Evolutionary conservation across 2,797 vertebrate species (phyloP).

Genomic region (Ceyx erithaca): DNA sequence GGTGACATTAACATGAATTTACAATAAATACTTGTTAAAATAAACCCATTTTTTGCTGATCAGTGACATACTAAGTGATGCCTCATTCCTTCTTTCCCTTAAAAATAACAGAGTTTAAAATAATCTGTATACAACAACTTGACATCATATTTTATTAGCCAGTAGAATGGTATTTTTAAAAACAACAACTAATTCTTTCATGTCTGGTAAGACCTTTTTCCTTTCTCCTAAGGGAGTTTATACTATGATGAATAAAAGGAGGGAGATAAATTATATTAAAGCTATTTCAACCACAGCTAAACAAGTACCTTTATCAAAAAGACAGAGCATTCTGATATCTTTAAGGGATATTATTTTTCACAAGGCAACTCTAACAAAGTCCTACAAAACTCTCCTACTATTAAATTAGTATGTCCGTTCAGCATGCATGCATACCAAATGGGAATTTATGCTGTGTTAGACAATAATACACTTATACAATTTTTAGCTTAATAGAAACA

Average conservation of each 20-base stretch:
- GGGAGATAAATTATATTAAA: constrained; percentile 22
- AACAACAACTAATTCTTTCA: constrained; percentile 26
- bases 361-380: background rate
- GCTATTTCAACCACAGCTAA: constrained; percentile 8
- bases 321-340: constrained; percentile 14
- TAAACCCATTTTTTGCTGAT: background rate
- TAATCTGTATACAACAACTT: background rate
- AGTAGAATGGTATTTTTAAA: constrained; percentile 16
- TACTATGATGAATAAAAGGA: constrained; percentile 18
- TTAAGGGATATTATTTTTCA: background rate
- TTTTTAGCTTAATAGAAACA: constrained; percentile 64
- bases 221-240: background rate
- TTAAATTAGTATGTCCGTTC: constrained; percentile 5
- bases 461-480: constrained; percentile 36
- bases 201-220: background rate
- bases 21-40: background rate
- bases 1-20: background rate
- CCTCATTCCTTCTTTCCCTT: background rate
- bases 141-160: constrained; percentile 1
- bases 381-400: constrained; percentile 11
- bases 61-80: background rate
- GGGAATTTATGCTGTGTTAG: constrained; percentile 39
- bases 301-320: constrained; percentile 40
- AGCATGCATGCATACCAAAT: constrained; percentile 15
- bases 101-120: background rate